Evolutionary conservation across 2,113 vertebrate genomes (phyloP).

Genomic region (Theristicus caerulescens): DNA sequence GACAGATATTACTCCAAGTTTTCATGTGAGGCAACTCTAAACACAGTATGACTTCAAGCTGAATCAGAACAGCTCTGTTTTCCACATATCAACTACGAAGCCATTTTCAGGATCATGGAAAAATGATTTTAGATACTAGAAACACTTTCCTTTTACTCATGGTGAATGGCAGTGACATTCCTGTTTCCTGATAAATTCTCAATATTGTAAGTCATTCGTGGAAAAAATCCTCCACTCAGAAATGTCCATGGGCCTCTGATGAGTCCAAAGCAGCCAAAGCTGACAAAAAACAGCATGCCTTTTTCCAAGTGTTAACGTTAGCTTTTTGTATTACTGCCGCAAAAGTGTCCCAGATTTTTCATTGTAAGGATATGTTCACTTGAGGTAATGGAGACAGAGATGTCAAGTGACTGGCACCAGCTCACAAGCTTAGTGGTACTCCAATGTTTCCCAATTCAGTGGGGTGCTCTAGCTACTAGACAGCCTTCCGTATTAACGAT

Average conservation of each 20-base stretch:
- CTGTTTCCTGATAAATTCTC: not conserved
- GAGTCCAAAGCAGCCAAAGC: not conserved
- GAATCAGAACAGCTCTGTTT: not conserved
- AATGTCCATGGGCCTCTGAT: not conserved
- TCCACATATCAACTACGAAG: not conserved
- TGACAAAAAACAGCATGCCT: not conserved
- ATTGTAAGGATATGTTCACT: not conserved
- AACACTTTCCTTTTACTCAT: not conserved
- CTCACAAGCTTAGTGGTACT: not conserved
- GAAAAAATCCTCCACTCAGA: not conserved
- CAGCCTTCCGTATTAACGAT: not conserved
- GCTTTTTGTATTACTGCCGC: not conserved
- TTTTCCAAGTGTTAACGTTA: not conserved
- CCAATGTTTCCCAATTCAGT: not conserved
- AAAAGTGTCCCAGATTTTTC: not conserved
- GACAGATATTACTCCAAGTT: not conserved
- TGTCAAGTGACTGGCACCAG: not conserved
- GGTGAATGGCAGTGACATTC: not conserved
- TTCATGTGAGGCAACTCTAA: not conserved
- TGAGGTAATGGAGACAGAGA: not conserved
- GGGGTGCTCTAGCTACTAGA: not conserved
- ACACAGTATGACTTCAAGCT: not conserved
- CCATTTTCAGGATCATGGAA: not conserved
- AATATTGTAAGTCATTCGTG: not conserved
- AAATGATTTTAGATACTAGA: not conserved